phyloP scores from a whole-genome alignment of 92 coral and sea anemone genomes.

The Porites cylindrica region DNA sequence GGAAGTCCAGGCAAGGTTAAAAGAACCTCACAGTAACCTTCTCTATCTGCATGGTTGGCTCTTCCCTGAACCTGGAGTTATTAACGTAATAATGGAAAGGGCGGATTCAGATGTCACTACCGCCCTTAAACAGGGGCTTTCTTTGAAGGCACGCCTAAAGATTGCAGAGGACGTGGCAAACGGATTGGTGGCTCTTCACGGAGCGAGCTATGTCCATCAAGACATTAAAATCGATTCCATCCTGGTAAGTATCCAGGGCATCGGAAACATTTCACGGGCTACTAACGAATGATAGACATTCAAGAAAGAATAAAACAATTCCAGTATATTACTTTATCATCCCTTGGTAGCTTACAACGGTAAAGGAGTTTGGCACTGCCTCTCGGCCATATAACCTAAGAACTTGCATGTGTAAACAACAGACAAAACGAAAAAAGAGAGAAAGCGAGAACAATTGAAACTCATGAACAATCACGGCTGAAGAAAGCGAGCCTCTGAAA shows the following conservation, averaged over 20 bases:
- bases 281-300: too few species aligned
- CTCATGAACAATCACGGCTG: too few species aligned
- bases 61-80: constrained; percentile 41
- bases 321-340: too few species aligned
- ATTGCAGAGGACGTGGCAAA: constrained; percentile 71
- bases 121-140: constrained; percentile 48
- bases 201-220: constrained; percentile 42
- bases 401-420: too few species aligned
- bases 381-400: too few species aligned
- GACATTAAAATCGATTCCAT: constrained; percentile 70
- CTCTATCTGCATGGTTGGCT: constrained; percentile 72
- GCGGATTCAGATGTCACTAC: constrained; percentile 50
- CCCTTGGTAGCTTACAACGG: too few species aligned
- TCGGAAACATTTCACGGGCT: too few species aligned
- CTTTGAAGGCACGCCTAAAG: constrained; percentile 43
- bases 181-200: constrained; percentile 67
- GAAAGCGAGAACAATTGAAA: too few species aligned
- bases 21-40: constrained; percentile 47
- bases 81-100: constrained; percentile 72
- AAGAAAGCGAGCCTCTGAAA: too few species aligned
- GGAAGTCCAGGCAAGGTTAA: constrained; percentile 41
- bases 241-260: constrained; percentile 38
- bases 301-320: too few species aligned
- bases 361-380: too few species aligned
- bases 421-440: too few species aligned